These are phyloP conservation scores for Trachythela sp. DNA, from an alignment of 64 coral and sea anemone genomes.

Conservation along the genomic window DNA sequence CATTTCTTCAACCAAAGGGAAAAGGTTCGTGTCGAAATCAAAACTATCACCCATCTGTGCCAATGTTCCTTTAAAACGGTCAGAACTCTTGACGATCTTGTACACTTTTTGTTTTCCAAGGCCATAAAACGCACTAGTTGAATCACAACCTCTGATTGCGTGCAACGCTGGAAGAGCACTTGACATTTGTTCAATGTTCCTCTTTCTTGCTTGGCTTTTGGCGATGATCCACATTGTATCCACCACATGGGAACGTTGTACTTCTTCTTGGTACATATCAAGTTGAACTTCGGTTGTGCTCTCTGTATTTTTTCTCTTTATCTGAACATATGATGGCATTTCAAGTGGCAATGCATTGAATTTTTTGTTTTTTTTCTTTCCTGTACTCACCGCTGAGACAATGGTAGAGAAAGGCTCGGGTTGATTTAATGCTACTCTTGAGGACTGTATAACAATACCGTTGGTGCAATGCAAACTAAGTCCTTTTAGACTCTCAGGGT, in stretches of 20 bases:
- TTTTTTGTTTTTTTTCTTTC: not conserved
- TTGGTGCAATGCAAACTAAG: conserved; percentile 10
- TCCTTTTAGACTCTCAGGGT: not conserved
- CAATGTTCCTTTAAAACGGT: too few relatives aligned
- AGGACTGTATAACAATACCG: not conserved
- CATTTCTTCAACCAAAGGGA: too few relatives aligned
- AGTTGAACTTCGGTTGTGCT: not conserved
- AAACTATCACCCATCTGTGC: too few relatives aligned
- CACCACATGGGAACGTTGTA: not conserved
- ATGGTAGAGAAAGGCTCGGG: not conserved
- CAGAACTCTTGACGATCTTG: too few relatives aligned
- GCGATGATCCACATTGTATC: conserved; percentile 17
- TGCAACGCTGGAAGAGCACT: too few relatives aligned
- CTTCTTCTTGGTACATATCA: not conserved
- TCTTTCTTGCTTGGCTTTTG: not conserved
- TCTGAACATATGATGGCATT: not conserved
- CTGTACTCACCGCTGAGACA: not conserved
- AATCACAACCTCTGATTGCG: too few relatives aligned
- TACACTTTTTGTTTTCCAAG: too few relatives aligned
- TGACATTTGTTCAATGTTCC: not conserved
- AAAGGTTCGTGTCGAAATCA: too few relatives aligned
- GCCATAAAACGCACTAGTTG: too few relatives aligned
- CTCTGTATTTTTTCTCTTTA: not conserved
- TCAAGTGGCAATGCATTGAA: not conserved
- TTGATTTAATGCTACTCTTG: not conserved